Evolutionary conservation across 2,797 vertebrate genomes (phyloP).

Genomic region (Streptopelia turtur): DNA sequence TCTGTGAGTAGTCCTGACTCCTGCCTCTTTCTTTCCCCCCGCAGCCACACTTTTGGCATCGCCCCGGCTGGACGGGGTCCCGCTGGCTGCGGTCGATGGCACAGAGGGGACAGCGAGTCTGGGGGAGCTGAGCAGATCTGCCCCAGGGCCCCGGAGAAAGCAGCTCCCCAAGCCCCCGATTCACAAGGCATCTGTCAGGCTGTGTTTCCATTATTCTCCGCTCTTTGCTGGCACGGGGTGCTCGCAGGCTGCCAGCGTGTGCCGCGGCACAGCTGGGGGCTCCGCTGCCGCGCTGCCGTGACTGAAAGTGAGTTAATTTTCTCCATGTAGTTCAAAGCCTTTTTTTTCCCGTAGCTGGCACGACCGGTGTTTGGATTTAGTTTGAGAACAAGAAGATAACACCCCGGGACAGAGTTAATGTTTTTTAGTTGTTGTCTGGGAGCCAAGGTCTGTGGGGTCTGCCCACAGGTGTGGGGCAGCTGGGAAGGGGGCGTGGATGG

Average conservation of each 20-base stretch:
- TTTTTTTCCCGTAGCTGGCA: no score
- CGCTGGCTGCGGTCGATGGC: fast-evolving
- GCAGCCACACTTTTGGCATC: background rate
- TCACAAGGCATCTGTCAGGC: background rate
- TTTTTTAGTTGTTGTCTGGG: no score
- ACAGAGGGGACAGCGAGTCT: fast-evolving
- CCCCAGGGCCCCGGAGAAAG: background rate
- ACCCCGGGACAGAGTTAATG: no score
- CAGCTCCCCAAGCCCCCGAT: fast-evolving
- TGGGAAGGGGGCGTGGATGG: no score
- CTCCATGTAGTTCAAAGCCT: no score
- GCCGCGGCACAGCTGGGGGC: fast-evolving
- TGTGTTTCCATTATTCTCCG: background rate
- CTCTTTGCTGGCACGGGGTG: fast-evolving
- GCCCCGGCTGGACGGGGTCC: background rate
- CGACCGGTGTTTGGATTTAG: no score
- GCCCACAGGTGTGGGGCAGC: no score
- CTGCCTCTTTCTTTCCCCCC: constrained; percentile 23
- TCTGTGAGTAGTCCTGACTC: constrained; percentile 73
- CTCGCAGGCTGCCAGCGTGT: fast-evolving
- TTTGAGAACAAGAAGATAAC: no score
- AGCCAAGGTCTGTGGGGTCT: no score
- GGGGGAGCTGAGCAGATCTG: background rate
- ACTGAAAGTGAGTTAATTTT: no score
- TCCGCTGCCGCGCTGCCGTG: background rate